These are phyloP conservation scores for Brachionus plicatilis DNA, from an alignment of 1,140 invertebrate species.

Conservation along the genomic window DNA sequence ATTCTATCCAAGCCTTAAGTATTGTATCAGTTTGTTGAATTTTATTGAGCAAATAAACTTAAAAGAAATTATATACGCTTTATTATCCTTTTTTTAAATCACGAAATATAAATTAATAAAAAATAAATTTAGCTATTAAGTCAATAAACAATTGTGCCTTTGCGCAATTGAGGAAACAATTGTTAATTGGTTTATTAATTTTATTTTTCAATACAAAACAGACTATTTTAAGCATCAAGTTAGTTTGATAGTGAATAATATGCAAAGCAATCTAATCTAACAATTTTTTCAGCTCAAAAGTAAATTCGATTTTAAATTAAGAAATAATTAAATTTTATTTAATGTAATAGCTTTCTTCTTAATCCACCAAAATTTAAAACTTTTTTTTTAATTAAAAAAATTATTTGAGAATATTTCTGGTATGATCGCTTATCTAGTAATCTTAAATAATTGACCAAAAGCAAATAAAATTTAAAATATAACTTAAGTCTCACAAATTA, in stretches of 20 bases:
- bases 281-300: too few relatives aligned
- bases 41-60: not conserved
- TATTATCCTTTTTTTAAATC: not conserved
- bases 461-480: too few relatives aligned
- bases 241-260: not conserved
- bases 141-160: not conserved
- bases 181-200: not conserved
- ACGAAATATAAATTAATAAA: not conserved
- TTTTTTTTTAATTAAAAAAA: too few relatives aligned
- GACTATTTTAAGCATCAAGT: not conserved
- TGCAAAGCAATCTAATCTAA: too few relatives aligned
- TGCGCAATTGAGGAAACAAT: not conserved
- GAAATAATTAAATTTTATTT: too few relatives aligned
- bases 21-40: not conserved
- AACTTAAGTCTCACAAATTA: too few relatives aligned
- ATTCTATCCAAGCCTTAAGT: not conserved
- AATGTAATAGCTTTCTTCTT: too few relatives aligned
- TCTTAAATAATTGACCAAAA: too few relatives aligned
- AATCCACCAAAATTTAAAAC: too few relatives aligned
- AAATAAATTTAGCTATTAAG: not conserved
- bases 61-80: not conserved
- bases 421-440: too few relatives aligned
- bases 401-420: too few relatives aligned
- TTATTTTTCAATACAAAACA: not conserved
- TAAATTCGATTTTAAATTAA: too few relatives aligned